Percentiles rank a stretch among this genome's conserved stretches.
phyloP scores from a whole-genome alignment of 2,113 vertebrate species.

The Tretioscincus oriximinensis region DNA sequence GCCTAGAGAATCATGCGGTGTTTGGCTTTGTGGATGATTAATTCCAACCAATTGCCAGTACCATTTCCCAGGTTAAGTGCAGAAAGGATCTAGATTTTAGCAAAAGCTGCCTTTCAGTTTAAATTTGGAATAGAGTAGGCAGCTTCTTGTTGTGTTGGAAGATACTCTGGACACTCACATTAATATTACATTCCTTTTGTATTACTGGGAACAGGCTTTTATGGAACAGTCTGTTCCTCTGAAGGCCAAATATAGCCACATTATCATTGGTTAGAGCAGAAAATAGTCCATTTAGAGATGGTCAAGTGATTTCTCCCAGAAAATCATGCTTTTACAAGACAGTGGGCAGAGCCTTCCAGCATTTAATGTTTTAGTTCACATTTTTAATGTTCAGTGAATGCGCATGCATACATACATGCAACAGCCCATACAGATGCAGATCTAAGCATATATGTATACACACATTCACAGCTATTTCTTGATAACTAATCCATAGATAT shows the following conservation, averaged over 20 bases:
- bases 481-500: not conserved
- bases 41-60: too few species aligned
- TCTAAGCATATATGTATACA: not conserved
- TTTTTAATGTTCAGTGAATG: not conserved
- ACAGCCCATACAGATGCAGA: too few species aligned
- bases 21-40: too few species aligned
- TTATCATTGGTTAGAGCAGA: slow-evolving; percentile 65
- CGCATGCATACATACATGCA: not conserved
- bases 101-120: not conserved
- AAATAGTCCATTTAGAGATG: slow-evolving; percentile 57
- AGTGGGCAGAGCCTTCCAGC: slow-evolving; percentile 18
- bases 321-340: slow-evolving; percentile 22
- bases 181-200: slow-evolving; percentile 43
- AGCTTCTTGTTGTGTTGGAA: not conserved
- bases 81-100: too few species aligned
- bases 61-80: too few species aligned
- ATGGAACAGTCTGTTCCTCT: slow-evolving; percentile 61
- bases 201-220: slow-evolving; percentile 53
- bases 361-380: not conserved
- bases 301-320: slow-evolving; percentile 57
- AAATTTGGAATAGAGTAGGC: not conserved
- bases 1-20: too few species aligned
- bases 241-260: slow-evolving; percentile 62
- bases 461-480: not conserved
- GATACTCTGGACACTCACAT: not conserved